phyloP scores from a whole-genome alignment of 2,113 vertebrate species.

The Patagioenas fasciata region DNA sequence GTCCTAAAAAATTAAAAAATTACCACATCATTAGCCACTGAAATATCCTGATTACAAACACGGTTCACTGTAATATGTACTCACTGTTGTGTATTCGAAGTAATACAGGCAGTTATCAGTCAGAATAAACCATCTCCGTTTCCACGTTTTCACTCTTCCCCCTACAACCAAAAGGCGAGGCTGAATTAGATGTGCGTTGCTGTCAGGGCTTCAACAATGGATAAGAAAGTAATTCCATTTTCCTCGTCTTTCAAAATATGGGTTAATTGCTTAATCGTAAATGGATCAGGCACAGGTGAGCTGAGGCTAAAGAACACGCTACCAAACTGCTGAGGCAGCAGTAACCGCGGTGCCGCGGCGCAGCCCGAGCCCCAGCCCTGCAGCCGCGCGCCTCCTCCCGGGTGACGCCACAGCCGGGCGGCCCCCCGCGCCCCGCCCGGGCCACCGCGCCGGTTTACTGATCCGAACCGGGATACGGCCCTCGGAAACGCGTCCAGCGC shows the following conservation, averaged over 20 bases:
- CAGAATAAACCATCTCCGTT: slow-evolving; percentile 97
- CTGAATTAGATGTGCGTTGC: not conserved
- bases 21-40: not conserved
- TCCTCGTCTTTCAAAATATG: not conserved
- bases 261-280: not conserved
- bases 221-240: not conserved
- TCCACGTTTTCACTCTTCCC: slow-evolving; percentile 98
- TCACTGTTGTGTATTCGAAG: slow-evolving; percentile 98
- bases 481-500: not conserved
- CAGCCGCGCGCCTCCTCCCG: not conserved
- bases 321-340: not conserved
- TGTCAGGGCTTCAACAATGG: not conserved
- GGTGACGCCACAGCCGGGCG: no score
- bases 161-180: slow-evolving; percentile 76
- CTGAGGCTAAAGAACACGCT: not conserved
- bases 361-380: not conserved
- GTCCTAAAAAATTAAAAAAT: slow-evolving; percentile 76
- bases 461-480: no score
- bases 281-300: slow-evolving; percentile 57
- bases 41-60: not conserved
- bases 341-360: not conserved
- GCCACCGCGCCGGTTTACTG: rapidly evolving
- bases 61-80: slow-evolving; percentile 43
- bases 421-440: no score
- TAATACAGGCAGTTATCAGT: slow-evolving; percentile 99